phyloP scores from a whole-genome alignment of 2,113 vertebrate genomes.

The Chaetura pelagica region DNA sequence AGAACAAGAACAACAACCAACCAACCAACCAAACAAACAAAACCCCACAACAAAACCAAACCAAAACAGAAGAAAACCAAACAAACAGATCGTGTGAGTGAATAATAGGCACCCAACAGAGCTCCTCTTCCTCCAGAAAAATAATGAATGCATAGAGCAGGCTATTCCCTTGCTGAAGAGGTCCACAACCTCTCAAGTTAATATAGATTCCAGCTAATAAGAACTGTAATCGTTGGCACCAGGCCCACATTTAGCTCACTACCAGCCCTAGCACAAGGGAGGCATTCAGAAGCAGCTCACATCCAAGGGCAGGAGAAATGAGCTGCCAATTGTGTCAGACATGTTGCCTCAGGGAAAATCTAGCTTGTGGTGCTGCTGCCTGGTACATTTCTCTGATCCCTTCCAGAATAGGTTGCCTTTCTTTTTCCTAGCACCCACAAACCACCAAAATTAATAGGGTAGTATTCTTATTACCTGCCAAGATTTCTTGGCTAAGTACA shows the following conservation, averaged over 20 bases:
- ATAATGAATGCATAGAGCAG: conserved; percentile 16
- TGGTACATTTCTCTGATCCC: not conserved
- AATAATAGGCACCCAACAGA: not conserved
- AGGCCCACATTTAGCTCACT: conserved; percentile 22
- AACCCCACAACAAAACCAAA: too few relatives aligned
- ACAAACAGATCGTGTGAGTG: not conserved
- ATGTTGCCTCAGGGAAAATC: not conserved
- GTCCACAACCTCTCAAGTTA: conserved; percentile 1
- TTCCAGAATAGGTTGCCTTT: not conserved
- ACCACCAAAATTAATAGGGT: not conserved
- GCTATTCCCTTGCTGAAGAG: not conserved
- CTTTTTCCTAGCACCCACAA: not conserved
- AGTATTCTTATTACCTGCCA: not conserved
- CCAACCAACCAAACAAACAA: too few relatives aligned
- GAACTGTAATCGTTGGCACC: conserved; percentile 35
- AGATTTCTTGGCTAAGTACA: not conserved
- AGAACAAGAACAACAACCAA: too few relatives aligned
- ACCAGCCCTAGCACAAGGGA: conserved; percentile 44
- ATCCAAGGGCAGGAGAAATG: conserved; percentile 26
- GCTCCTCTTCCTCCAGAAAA: conserved; percentile 18
- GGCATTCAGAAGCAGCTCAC: conserved; percentile 40
- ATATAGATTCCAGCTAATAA: conserved; percentile 55
- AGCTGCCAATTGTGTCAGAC: conserved; percentile 43
- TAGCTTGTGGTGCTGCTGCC: not conserved
- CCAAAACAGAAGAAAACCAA: not conserved